Evolutionary conservation across 2,113 vertebrate species (phyloP).

Genomic region (Rhinoderma darwinii): DNA sequence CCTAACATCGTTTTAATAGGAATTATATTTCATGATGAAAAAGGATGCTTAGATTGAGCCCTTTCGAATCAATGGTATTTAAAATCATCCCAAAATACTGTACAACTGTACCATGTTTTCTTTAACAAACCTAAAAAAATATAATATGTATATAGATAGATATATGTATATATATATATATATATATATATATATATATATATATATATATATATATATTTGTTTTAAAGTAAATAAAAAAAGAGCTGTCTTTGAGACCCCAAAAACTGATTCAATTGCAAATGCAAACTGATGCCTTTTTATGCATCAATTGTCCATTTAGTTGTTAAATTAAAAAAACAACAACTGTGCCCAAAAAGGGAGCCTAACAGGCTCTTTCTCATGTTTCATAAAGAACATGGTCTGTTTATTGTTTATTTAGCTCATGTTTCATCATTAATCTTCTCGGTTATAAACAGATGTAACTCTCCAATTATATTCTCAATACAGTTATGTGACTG

Average conservation of each 20-base stretch:
- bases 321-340: background rate
- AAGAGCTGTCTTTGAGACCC: too few relatives aligned
- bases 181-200: too few relatives aligned
- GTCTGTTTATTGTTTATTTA: conserved; percentile 9
- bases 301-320: background rate
- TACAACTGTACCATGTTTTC: too few relatives aligned
- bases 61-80: background rate
- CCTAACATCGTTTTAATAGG: too few relatives aligned
- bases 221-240: too few relatives aligned
- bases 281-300: background rate
- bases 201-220: too few relatives aligned
- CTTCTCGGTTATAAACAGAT: conserved; percentile 22
- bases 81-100: too few relatives aligned
- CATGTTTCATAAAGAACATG: background rate
- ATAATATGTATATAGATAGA: too few relatives aligned
- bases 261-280: background rate
- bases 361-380: background rate
- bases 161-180: too few relatives aligned
- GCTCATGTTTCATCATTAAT: conserved; percentile 27
- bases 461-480: conserved; percentile 38
- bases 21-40: too few relatives aligned
- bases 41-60: background rate
- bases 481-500: conserved; percentile 10
- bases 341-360: too few relatives aligned
- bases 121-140: too few relatives aligned